Evolutionary conservation across 2,888 invertebrate species (phyloP).

Genomic region (Tuta absoluta): DNA sequence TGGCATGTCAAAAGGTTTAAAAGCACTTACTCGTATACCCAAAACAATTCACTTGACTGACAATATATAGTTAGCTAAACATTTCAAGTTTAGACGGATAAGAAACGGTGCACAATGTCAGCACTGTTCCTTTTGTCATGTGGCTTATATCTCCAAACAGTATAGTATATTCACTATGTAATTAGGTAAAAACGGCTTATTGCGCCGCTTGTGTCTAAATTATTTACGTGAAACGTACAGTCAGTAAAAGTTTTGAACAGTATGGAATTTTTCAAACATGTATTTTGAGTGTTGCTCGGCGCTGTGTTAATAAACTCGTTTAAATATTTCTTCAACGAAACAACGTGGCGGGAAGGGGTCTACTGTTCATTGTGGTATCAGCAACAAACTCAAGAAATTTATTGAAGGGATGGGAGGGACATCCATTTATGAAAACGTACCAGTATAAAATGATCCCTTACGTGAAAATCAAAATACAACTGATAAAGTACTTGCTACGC

Average conservation of each 20-base stretch:
- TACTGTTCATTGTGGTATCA: slow-evolving; percentile 31
- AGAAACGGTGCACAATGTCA: too few species aligned
- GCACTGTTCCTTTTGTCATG: too few species aligned
- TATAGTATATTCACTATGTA: too few species aligned
- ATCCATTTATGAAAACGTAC: too few species aligned
- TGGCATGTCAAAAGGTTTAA: too few species aligned
- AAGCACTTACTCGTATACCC: too few species aligned
- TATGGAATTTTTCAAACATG: slow-evolving; percentile 29
- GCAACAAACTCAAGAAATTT: slow-evolving; percentile 5
- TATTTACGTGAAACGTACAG: slow-evolving; percentile 14
- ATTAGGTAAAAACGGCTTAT: too few species aligned
- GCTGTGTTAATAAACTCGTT: slow-evolving; percentile 56
- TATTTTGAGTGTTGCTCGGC: slow-evolving; percentile 28
- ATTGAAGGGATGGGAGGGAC: too few species aligned
- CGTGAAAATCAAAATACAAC: neutral
- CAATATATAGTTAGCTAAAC: too few species aligned
- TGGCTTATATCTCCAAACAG: too few species aligned
- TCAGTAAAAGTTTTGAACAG: slow-evolving; percentile 15
- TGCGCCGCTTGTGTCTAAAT: neutral
- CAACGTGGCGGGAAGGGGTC: slow-evolving; percentile 44
- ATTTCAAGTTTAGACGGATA: too few species aligned
- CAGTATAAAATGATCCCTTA: neutral
- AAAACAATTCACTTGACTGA: too few species aligned
- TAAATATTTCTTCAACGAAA: slow-evolving; percentile 55
- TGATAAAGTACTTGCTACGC: neutral